Evolutionary conservation across 2,113 vertebrate genomes (phyloP).

Genomic region (Probosciger aterrimus): DNA sequence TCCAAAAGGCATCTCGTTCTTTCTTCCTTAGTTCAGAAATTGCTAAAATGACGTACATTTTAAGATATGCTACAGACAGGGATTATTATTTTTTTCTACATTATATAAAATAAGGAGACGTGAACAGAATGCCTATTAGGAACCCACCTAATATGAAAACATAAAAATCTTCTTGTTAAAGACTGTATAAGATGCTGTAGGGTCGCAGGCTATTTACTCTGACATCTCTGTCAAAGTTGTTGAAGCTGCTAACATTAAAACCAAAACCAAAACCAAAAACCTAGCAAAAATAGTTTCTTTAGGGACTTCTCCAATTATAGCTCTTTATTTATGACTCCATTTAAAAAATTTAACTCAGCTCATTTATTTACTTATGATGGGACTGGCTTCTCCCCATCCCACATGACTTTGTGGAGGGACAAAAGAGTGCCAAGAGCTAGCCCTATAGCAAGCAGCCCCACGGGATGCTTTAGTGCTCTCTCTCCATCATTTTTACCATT

Average conservation of each 20-base stretch:
- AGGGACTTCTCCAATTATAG: conserved; percentile 14
- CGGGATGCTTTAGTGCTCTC: not conserved
- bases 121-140: conserved; percentile 52
- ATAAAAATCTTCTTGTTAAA: conserved; percentile 19
- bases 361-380: conserved; percentile 44
- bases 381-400: not conserved
- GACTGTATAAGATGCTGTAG: conserved; percentile 11
- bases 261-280: not conserved
- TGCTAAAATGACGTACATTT: conserved; percentile 13
- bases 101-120: conserved; percentile 32
- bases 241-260: conserved; percentile 29
- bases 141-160: conserved; percentile 20
- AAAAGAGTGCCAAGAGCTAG: conserved; percentile 9
- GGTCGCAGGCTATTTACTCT: conserved; percentile 51
- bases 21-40: conserved; percentile 2
- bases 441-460: not conserved
- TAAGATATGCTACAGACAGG: not conserved
- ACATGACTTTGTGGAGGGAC: not conserved
- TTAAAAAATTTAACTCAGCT: conserved; percentile 4
- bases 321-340: conserved; percentile 55
- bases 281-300: conserved; percentile 12
- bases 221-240: conserved; percentile 37
- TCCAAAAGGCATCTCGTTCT: not conserved
- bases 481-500: not conserved
- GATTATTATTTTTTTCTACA: conserved; percentile 32